Evolutionary conservation across 2,888 invertebrate genomes (phyloP), one percentile per base, ranked within the genome.

Genomic region (Drosophila ustulata): DNA sequence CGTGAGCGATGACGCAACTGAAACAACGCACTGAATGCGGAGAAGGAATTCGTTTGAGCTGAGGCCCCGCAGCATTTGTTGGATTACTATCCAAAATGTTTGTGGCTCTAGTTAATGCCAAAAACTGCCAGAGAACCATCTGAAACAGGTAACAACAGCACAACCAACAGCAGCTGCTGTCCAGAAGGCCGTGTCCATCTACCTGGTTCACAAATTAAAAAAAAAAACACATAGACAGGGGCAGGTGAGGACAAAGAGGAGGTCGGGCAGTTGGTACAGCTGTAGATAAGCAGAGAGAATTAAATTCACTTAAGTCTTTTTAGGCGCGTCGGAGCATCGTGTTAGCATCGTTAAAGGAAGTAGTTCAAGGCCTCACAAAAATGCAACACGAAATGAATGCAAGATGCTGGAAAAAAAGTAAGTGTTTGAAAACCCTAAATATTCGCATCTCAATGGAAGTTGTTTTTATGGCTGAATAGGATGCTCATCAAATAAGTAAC

Each of bases 1-100:
- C 75, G 82, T 66, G 47, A 39, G 61, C 69, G 85, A 89, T 82
- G 82, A 82, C 89, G 82, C 85, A 87, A 80, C 61, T 49, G 18
- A 49, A 62, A 66, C 63, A 77, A 80, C 68, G 66, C 64, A 62
- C 30, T 37, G 63, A 78, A 84, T 68, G 69, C 81, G 78, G 68
- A 68, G 9, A 47, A 13, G 85, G 75, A 81, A 88, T 82, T 84
- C 58, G 55, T 68, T 66, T 57, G n/a, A 23, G 32, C 28, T 32
- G 9, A 5, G 62, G 65, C 45, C 39, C 47, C 9, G 51, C 46
- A 49, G 69, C 62, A 74, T 82, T 67, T 65, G 66, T 80, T 61
- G 52, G 74, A 84, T 70, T 73, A 63, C 65, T 53, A 45, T 69
- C 43, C 30, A 59, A 67, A 74, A 74, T 59, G 46, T 59, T 65